Conservation (phyloP, 2,113 vertebrate species). For the Notarius quadriscutis region DNA sequence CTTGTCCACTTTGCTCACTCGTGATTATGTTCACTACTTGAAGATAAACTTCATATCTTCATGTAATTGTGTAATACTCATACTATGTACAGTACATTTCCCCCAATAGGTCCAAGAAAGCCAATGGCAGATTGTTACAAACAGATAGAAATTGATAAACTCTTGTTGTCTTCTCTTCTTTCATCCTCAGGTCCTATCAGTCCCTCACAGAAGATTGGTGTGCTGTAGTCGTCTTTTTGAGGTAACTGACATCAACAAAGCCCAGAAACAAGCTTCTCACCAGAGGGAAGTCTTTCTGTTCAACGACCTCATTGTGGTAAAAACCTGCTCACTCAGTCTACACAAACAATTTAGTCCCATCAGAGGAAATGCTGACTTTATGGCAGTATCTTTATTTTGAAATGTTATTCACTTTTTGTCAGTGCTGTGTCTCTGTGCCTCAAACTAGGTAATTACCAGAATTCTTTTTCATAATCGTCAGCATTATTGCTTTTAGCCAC, state of each 20-base stretch:
- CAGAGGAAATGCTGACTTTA: background rate
- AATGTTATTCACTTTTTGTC: background rate
- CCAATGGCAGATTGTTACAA: background rate
- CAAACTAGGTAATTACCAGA: constrained; percentile 14
- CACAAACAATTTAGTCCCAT: background rate
- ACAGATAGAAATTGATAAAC: background rate
- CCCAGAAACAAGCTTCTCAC: constrained; percentile 95
- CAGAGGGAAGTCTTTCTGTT: constrained; percentile 99
- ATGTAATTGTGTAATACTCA: no score
- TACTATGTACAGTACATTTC: no score
- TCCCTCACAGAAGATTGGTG: constrained; percentile 92
- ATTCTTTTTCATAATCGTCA: background rate
- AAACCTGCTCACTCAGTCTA: constrained; percentile 31
- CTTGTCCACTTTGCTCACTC: no score
- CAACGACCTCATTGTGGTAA: constrained; percentile 97
- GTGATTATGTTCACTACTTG: no score
- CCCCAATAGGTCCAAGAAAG: no score
- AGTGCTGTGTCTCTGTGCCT: background rate
- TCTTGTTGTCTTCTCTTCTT: background rate
- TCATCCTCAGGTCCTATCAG: constrained; percentile 83
- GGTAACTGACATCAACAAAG: constrained; percentile 92
- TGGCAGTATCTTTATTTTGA: background rate
- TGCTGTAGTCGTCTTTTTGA: constrained; percentile 98
- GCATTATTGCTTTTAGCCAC: background rate
- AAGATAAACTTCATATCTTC: no score